Evolutionary conservation across 2,888 invertebrate genomes (phyloP), one percentile per base, ranked within the genome.

Genomic region (Megastigmus dorsalis): DNA sequence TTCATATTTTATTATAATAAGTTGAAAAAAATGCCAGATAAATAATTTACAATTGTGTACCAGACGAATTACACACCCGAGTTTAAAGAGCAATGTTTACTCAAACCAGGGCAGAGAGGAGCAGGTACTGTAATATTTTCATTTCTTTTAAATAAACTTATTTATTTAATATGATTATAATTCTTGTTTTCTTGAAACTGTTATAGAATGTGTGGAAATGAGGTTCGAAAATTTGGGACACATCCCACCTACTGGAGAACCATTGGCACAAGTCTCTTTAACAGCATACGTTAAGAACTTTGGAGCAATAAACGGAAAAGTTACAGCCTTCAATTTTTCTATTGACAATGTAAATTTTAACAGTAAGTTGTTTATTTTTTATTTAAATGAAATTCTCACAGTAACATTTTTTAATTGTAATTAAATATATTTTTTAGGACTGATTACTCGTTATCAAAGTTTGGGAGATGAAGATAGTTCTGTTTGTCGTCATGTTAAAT

Each of bases 311-410:
- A 62, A 71, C 1, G 70, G 52, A 18, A 82, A 78, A 78, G 18
- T 78, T 3, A 85, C 85, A 7, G 85, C 86, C 5, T 86, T 87
- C 30, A 87, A 87, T 79, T 80, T 87, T 30, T 83, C 85, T 4
- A 67, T 86, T 48, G 79, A 75, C 41, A 77, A 85, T 57, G 52
- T 81, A 10, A 81, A 80, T 73, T 84, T 87, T 77, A 69, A 77
- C 33, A 82, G 87, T 86, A 78, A 83, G 83, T 77, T 45, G 3
- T 13, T 52, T 26, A 48, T 23, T 26, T 57, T 13, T 59, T 45
- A 13, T 23, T 55, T 50, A 63, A 43, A 33, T 50, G n/a, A 41
- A 10, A n/a, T 9, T 65, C 28, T 28, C 41, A 41, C 6, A 62
- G 4, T 18, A 55, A 50, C 38, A 55, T 33, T 23, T 33, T 26